These are phyloP conservation scores for Stomatorhinus ivindoensis DNA, from an alignment of 2,113 vertebrate species.

Conservation along the genomic window DNA sequence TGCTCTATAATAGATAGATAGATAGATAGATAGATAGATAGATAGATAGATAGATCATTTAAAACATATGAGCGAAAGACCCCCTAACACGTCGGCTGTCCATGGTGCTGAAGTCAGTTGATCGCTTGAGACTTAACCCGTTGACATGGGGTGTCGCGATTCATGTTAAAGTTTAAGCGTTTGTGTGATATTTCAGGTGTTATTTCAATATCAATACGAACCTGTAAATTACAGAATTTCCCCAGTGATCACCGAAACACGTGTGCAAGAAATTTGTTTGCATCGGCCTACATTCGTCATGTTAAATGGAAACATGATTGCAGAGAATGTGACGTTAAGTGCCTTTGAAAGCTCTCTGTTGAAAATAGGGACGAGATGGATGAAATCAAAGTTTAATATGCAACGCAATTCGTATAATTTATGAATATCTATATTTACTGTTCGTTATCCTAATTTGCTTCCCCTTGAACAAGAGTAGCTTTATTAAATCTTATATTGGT, in stretches of 20 bases:
- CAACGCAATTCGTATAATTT: neutral
- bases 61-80: neutral
- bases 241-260: neutral
- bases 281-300: neutral
- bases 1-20: neutral
- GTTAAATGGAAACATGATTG: neutral
- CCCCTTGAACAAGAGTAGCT: neutral
- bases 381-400: neutral
- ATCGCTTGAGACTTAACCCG: neutral
- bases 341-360: neutral
- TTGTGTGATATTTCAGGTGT: neutral
- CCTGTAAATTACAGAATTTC: neutral
- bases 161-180: neutral
- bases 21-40: neutral
- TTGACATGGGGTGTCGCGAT: neutral
- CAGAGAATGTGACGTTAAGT: neutral
- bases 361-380: neutral
- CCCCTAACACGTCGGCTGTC: slow-evolving; percentile 42
- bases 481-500: neutral
- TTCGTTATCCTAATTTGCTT: neutral
- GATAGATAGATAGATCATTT: neutral
- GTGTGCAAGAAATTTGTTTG: neutral
- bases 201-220: neutral
- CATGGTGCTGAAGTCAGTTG: slow-evolving; percentile 58
- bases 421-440: neutral